Evolutionary conservation across 2,797 vertebrate genomes (phyloP).

Genomic region (Sebastes matsubarae): DNA sequence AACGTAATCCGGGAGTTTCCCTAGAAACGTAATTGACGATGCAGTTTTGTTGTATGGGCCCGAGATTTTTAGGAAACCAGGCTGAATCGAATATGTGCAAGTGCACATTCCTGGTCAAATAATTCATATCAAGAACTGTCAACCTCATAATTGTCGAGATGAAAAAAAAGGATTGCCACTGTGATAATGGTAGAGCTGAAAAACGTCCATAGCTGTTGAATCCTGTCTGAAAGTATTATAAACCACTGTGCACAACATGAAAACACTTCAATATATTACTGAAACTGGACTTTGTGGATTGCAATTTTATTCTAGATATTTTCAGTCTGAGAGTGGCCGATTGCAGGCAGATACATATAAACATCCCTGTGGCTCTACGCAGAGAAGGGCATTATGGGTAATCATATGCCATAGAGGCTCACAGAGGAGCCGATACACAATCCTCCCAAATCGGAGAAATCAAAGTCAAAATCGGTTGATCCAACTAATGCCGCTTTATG

Average conservation of each 20-base stretch:
- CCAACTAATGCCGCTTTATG: background rate
- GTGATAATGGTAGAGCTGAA: too few relatives aligned
- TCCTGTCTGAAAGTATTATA: background rate
- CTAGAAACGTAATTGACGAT: too few relatives aligned
- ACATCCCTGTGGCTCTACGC: background rate
- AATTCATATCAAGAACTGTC: background rate
- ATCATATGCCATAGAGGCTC: background rate
- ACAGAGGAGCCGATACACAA: background rate
- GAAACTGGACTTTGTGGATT: background rate
- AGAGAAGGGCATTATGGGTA: background rate
- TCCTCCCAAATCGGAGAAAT: background rate
- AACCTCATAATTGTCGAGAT: background rate
- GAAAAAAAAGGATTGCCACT: background rate
- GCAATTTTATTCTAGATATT: background rate
- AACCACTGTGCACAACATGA: background rate
- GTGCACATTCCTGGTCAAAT: background rate
- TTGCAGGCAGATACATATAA: background rate
- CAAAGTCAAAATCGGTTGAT: background rate
- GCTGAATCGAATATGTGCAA: background rate
- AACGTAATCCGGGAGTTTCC: too few relatives aligned
- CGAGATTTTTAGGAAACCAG: too few relatives aligned
- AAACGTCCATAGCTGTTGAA: background rate
- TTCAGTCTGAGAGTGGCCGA: background rate
- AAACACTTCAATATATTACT: background rate
- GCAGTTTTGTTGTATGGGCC: too few relatives aligned